Base-by-base conservation (phyloP, 2,888 invertebrate species). In the Scotopteryx bipunctaria region DNA sequence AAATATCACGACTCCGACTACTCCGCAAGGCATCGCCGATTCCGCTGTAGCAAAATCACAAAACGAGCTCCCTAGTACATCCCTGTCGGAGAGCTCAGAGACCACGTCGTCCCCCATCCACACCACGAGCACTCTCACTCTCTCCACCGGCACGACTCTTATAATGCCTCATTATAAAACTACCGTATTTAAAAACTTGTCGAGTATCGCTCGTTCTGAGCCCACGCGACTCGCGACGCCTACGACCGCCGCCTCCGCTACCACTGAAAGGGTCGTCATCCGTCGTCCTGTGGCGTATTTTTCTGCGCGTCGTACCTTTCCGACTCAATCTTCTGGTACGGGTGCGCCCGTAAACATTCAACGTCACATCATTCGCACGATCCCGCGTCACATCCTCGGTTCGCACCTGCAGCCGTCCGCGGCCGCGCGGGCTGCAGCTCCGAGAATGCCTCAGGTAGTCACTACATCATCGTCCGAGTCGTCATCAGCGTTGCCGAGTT, bases 121-220 rank as follows among this genome's bases (percentile, higher is more conserved):
- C 16, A 48, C 40, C n/a, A 51, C 50, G n/a, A 46, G 35, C 14
- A 48, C 51, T 5, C 38, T 40, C 1, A 47, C 56, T 15, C 31
- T 52, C 9, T 27, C 56, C 3, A 37, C 48, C 8, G 52, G 52
- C 13, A 52, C 41, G 2, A 51, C 54, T 3, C 32, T 58, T 25
- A 40, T 56, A 38, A 52, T 52, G 41, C 54, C 59, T 1, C 57
- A 62, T 37, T 58, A 58, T 36, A 60, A 62, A 33, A 51, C 55
- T 4, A 53, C 56, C 1, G 48, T 58, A 11, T 58, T 56, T 29
- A 58, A 56, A 37, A 55, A 57, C 21, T 41, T 57, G 25, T 46
- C 53, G n/a, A 45, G 47, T 4, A 19, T 48, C 2, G 49, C 49
- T 5, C 38, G 47, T 11, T n/a, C 43, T 2, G 57, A 51, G 25